Evolutionary conservation across 2,888 invertebrate species (phyloP), one percentile per base, ranked within the genome.

Genomic region (Entomobrya proxima): DNA sequence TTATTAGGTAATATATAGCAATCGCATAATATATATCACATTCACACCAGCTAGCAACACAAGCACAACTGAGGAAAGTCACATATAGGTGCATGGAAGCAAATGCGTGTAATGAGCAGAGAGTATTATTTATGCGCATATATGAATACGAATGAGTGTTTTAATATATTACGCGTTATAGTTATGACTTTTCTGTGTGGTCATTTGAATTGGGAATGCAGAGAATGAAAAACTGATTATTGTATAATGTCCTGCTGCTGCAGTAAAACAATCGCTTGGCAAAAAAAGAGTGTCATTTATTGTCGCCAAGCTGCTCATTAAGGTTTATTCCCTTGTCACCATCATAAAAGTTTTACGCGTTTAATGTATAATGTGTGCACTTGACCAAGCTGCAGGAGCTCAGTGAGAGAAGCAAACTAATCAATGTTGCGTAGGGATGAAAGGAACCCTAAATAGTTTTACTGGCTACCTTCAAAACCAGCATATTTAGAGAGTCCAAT

Each of bases 1-100:
- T 82, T 55, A 82, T 75, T 75, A 82, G 32, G 72, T 21, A 83
- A 76, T 52, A 61, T 15, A 72, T 50, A 55, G 58, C n/a, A 44
- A 30, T 69, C 44, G 18, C 15, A 6, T 2, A 15, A 61, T 64
- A 37, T 76, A 24, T 80, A 44, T 58, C 44, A 50, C 35, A 55
- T 55, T 24, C 27, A 27, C 55, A 55, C 44, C 44, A 55, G 55
- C 55, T 21, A 24, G 21, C 11, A 24, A 9, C 24, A 11, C 9
- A 21, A 24, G 3, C 55, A n/a, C 21, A 9, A 9, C 24, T 21
- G n/a, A 21, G 21, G 7, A 18, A 18, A 52, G 18, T 52, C 9
- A 2, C 13, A 21, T n/a, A 18, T 11, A 52, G 11, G 21, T 11
- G 24, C 27, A 77, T 2, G 32, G 6, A 11, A 21, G n/a, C n/a